Evolutionary conservation across 2,797 vertebrate species (phyloP).

Genomic region (Euphonia xanthogaster): DNA sequence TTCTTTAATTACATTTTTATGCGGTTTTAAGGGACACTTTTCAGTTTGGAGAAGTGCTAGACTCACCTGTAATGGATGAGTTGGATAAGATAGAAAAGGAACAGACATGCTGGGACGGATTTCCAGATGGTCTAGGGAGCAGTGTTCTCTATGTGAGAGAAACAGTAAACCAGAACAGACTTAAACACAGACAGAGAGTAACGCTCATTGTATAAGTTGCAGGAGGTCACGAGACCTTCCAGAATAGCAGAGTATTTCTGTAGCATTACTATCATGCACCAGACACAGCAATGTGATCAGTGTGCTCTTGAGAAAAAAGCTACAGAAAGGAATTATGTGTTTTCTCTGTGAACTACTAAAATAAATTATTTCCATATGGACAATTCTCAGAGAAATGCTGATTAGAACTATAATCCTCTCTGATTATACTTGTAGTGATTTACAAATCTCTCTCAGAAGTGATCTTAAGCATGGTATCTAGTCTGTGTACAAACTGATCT

Average conservation of each 20-base stretch:
- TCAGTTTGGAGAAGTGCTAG: neutral
- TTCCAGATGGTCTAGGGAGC: slow-evolving; percentile 92
- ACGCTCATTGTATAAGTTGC: neutral
- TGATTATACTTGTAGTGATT: neutral
- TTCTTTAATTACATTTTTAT: neutral
- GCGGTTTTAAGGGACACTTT: neutral
- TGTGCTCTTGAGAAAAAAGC: neutral
- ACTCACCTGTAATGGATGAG: slow-evolving; percentile 91
- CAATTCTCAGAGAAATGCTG: neutral
- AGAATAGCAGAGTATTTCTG: neutral
- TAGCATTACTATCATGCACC: neutral
- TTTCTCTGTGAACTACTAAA: neutral
- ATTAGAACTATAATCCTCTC: neutral
- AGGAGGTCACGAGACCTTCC: neutral
- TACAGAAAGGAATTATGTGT: neutral
- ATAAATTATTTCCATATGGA: neutral
- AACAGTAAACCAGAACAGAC: neutral
- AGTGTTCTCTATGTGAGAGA: slow-evolving; percentile 84
- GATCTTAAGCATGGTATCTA: neutral
- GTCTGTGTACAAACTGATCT: neutral
- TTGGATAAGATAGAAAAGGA: slow-evolving; percentile 98
- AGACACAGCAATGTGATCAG: neutral
- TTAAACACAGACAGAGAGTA: neutral
- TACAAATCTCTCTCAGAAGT: neutral
- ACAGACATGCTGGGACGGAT: slow-evolving; percentile 92